Evolutionary conservation across 2,113 vertebrate species (phyloP).

Genomic region (Mellivora capensis): DNA sequence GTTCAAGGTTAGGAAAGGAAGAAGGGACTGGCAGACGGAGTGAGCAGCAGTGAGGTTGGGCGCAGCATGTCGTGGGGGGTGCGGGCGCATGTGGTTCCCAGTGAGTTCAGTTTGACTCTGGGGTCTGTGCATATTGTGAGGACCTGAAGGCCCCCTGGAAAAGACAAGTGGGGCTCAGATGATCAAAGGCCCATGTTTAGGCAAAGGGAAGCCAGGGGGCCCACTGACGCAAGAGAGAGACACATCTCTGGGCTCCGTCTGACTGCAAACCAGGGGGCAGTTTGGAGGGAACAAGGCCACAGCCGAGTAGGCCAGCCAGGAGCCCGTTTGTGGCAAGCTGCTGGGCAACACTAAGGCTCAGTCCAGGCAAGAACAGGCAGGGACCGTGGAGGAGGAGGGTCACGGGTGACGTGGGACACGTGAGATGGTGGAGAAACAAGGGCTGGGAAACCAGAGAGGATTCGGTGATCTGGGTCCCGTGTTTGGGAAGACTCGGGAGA

Average conservation of each 20-base stretch:
- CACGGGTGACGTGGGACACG: neutral
- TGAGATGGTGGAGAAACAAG: neutral
- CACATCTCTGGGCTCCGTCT: neutral
- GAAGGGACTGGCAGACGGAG: neutral
- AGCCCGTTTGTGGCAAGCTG: neutral
- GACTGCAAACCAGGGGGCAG: neutral
- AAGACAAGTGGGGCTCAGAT: neutral
- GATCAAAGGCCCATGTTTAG: neutral
- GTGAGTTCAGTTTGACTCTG: neutral
- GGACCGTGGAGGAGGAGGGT: fast-evolving
- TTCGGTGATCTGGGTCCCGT: neutral
- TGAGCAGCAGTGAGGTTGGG: neutral
- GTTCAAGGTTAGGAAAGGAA: neutral
- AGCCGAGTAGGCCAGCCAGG: neutral
- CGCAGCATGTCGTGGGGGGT: neutral
- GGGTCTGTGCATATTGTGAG: neutral
- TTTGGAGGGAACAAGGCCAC: neutral
- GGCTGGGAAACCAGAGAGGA: neutral
- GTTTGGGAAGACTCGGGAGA: neutral
- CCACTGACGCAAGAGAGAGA: neutral
- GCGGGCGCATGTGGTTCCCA: neutral
- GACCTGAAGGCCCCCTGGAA: neutral
- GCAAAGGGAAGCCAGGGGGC: neutral
- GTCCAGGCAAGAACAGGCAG: neutral
- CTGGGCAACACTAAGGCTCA: neutral